These are phyloP conservation scores for Brachionichthys hirsutus DNA, from an alignment of 2,113 vertebrate species.

Conservation along the genomic window DNA sequence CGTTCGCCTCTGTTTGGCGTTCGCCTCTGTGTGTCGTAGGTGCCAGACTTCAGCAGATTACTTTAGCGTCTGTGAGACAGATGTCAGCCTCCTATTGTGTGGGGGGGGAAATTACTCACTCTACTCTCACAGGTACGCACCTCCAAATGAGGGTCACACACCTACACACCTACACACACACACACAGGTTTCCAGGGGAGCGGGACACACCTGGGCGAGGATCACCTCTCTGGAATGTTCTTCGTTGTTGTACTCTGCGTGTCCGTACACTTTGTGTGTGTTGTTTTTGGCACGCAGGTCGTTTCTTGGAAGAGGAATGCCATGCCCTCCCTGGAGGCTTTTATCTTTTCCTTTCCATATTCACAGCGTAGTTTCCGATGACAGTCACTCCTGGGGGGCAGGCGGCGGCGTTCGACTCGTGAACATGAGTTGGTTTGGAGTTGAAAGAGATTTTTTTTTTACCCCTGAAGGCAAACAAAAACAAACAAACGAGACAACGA, in stretches of 20 bases:
- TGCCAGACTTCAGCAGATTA: conserved; percentile 13
- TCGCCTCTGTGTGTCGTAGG: too few species aligned
- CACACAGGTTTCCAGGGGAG: too few species aligned
- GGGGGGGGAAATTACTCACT: conserved; percentile 47
- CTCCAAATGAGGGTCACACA: conserved; percentile 26
- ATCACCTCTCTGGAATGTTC: conserved; percentile 62
- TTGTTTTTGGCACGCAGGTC: conserved; percentile 31
- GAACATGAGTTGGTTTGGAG: background rate
- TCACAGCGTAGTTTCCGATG: conserved; percentile 14
- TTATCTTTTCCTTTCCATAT: too few species aligned
- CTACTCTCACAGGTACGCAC: conserved; percentile 37
- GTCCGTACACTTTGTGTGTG: background rate
- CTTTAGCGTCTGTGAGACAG: background rate
- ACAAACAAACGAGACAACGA: background rate
- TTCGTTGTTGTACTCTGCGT: conserved; percentile 17
- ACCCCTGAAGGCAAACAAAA: background rate
- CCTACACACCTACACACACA: too few species aligned
- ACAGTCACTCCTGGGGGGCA: background rate
- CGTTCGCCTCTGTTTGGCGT: too few species aligned
- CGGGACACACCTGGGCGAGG: conserved; percentile 52
- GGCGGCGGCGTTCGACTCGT: background rate
- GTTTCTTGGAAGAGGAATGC: conserved; percentile 45
- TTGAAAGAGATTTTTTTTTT: background rate
- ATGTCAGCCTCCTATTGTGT: conserved; percentile 48
- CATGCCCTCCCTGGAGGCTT: conserved; percentile 33